Conservation (phyloP, 2,888 invertebrate genomes). For the Nasonovia ribisnigri region DNA sequence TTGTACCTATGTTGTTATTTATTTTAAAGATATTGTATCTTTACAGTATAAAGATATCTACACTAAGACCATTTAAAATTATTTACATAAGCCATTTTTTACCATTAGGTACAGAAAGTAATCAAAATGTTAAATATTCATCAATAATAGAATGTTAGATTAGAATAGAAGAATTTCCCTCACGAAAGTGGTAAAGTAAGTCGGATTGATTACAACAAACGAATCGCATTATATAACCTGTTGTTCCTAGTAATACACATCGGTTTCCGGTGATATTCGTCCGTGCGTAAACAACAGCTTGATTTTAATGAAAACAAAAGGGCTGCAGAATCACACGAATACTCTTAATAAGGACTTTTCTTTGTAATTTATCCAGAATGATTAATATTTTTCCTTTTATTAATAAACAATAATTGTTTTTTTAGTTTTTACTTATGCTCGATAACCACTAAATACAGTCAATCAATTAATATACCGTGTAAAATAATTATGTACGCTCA, state of each 20-base stretch:
- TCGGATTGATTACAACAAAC: slow-evolving; percentile 8
- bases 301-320: slow-evolving; percentile 14
- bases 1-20: neutral
- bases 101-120: neutral
- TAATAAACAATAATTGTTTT: neutral
- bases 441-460: neutral
- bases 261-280: slow-evolving; percentile 43
- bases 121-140: neutral
- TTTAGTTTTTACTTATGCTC: neutral
- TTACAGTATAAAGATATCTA: neutral
- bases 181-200: neutral
- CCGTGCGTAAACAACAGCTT: slow-evolving; percentile 43
- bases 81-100: too few species aligned
- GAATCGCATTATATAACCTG: slow-evolving; percentile 27
- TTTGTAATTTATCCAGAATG: neutral
- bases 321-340: neutral
- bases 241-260: slow-evolving; percentile 4
- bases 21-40: neutral
- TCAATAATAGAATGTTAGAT: neutral
- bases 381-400: neutral
- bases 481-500: neutral
- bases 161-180: neutral
- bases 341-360: neutral
- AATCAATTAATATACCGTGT: neutral
- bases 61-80: neutral